Conservation (phyloP, 64 coral and sea anemone species). For the Montipora capricornis region DNA sequence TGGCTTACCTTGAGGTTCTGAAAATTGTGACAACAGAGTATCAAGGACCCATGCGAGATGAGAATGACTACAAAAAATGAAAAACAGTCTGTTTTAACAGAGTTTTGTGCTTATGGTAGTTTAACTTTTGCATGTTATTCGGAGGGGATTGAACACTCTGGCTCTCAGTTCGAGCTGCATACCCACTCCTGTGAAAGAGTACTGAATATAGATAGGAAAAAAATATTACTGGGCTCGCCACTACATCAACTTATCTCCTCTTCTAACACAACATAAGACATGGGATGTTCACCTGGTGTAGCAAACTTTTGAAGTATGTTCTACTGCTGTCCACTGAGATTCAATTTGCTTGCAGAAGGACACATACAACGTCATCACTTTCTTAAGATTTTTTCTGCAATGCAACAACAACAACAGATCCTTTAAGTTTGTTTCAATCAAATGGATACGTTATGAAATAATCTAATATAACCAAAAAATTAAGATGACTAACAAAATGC, state of each 20-base stretch:
- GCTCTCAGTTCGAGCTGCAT: too few species aligned
- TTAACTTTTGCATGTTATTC: too few species aligned
- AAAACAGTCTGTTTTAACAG: background rate
- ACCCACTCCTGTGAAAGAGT: too few species aligned
- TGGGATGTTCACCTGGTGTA: slow-evolving; percentile 26
- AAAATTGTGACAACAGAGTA: background rate
- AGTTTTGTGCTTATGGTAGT: background rate
- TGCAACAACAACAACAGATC: background rate
- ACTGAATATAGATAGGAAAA: too few species aligned
- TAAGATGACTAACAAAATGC: slow-evolving; percentile 58
- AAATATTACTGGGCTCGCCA: too few species aligned
- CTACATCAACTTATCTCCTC: too few species aligned
- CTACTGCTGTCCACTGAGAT: slow-evolving; percentile 22
- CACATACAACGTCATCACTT: slow-evolving; percentile 61
- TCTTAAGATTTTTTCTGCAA: slow-evolving; percentile 68
- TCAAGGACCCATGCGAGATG: slow-evolving; percentile 27
- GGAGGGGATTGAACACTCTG: too few species aligned
- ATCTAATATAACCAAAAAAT: background rate
- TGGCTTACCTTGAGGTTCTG: slow-evolving; percentile 16
- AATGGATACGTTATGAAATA: background rate
- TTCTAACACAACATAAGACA: too few species aligned
- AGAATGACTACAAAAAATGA: slow-evolving; percentile 3
- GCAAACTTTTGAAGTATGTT: slow-evolving; percentile 28
- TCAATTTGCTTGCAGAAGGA: slow-evolving; percentile 59
- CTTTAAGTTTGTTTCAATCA: background rate